phyloP scores from a whole-genome alignment of 2,888 invertebrate species.

The Sinopyrophorus schimmeli region DNA sequence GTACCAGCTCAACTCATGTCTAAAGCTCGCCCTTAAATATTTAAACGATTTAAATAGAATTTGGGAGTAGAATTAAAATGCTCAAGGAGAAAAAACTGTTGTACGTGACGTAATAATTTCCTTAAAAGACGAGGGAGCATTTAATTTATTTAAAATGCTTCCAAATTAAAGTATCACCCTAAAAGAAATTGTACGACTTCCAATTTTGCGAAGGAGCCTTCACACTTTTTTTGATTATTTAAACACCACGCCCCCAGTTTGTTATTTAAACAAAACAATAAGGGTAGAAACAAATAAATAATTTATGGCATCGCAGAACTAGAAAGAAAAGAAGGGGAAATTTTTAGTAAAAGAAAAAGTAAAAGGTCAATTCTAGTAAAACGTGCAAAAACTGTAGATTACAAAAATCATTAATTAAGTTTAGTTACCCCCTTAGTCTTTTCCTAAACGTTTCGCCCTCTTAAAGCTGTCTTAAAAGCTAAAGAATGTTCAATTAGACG shows the following conservation, averaged over 20 bases:
- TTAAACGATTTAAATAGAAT: constrained; percentile 31
- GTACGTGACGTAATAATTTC: constrained; percentile 42
- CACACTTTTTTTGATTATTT: too few species aligned
- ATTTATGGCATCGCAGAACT: too few species aligned
- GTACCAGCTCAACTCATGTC: too few species aligned
- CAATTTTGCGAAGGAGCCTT: too few species aligned
- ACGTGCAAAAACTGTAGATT: constrained; percentile 40
- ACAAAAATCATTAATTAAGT: constrained; percentile 40
- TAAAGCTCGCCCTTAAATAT: too few species aligned
- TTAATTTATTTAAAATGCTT: constrained; percentile 39
- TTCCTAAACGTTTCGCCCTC: constrained; percentile 29
- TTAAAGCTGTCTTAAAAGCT: constrained; percentile 34
- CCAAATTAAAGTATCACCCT: constrained; percentile 41
- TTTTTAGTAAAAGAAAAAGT: too few species aligned
- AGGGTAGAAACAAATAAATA: too few species aligned
- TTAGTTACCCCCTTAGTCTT: constrained; percentile 31
- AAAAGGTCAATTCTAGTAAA: constrained; percentile 28
- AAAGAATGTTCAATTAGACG: constrained; percentile 43
- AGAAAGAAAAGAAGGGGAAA: too few species aligned
- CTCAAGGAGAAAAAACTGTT: constrained; percentile 32
- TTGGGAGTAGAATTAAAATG: constrained; percentile 34
- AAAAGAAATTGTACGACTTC: constrained; percentile 28
- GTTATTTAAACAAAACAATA: too few species aligned
- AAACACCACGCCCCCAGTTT: too few species aligned
- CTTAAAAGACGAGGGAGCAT: constrained; percentile 34